Evolutionary conservation across 2,797 vertebrate species (phyloP), one percentile per base, ranked within the genome.

Genomic region (Fistularia tabacaria): DNA sequence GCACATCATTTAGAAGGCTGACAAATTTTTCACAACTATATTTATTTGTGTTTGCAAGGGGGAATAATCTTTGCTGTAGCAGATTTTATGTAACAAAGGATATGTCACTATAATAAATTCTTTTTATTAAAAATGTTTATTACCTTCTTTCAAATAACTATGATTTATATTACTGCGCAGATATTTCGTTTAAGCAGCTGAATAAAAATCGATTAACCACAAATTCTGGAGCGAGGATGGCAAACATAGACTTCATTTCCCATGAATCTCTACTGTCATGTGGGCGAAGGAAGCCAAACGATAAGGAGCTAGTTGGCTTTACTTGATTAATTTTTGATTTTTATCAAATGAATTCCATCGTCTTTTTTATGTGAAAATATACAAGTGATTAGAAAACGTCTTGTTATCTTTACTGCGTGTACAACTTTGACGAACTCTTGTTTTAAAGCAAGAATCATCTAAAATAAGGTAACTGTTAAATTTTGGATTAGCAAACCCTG

Each of bases 41-140:
- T 91, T 92, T 92, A 92, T 90, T 84, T 91, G 83, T 92, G 90
- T 84, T 93, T 94, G 91, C 91, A 92, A 94, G 90, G 90, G 90
- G 88, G 92, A 90, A 85, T 91, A 91, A 91, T 92, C 90, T 94
- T 94, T 93, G 91, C 94, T 91, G 91, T 95, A 94, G 92, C 93
- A 94, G 89, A 93, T 93, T 96, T 95, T 94, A 93, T 94, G 93
- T 95, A 94, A 94, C 85, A 91, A 93, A 87, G 87, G 80, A 90
- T 92, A 91, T 91, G 86, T 94, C 92, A 92, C 92, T 92, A 92
- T 91, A 94, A 94, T 94, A 94, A 94, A 86, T 91, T 89, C 84
- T 95, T 97, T 96, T 91, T 95, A 93, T 90, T 87, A 92, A 92
- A 91, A 81, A 54, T 90, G 10, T 10, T 42, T 42, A 25, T 42